Evolutionary conservation across 2,113 vertebrate species (phyloP).

Genomic region (Pleuronectes platessa): DNA sequence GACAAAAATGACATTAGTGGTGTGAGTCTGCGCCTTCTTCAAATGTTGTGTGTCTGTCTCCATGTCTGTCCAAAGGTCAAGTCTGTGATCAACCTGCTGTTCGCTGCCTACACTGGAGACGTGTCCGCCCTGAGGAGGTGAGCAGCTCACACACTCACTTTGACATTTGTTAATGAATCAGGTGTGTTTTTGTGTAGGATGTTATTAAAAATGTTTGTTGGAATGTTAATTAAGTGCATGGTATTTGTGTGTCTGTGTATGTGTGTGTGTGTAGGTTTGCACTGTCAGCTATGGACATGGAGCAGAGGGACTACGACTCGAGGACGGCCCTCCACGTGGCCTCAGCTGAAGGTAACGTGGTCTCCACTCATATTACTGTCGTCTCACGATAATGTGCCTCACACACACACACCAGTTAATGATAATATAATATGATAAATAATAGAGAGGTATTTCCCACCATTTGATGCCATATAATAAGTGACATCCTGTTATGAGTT

Average conservation of each 20-base stretch:
- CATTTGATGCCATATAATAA: too few species aligned
- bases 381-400: background rate
- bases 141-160: background rate
- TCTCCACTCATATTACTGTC: background rate
- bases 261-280: constrained; percentile 86
- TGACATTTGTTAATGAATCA: too few species aligned
- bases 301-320: constrained; percentile 96
- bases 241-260: constrained; percentile 27
- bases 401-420: background rate
- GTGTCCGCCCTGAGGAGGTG: constrained; percentile 95
- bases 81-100: constrained; percentile 97
- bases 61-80: constrained; percentile 87
- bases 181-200: background rate
- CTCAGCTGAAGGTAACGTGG: constrained; percentile 90
- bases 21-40: constrained; percentile 7
- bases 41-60: constrained; percentile 7
- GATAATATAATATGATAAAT: too few species aligned
- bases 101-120: constrained; percentile 96
- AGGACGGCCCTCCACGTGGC: constrained; percentile 95
- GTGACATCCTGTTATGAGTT: too few species aligned
- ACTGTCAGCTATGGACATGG: constrained; percentile 97
- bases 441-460: too few species aligned
- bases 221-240: background rate
- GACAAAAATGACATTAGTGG: too few species aligned
- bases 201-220: background rate